These are phyloP conservation scores for Meta bourneti DNA, from an alignment of 2,888 invertebrate species.

Conservation along the genomic window DNA sequence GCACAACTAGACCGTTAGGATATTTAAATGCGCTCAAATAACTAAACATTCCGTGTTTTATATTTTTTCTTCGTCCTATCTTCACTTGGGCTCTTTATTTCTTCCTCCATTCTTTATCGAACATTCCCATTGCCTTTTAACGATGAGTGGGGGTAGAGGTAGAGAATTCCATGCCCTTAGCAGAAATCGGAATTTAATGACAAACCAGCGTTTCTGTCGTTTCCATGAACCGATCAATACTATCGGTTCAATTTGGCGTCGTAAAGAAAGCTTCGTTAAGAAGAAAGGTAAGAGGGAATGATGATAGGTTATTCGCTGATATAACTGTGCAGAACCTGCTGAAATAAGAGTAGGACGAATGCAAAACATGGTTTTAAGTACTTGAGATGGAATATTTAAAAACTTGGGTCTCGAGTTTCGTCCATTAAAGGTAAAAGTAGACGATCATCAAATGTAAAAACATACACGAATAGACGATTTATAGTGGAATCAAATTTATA, in stretches of 20 bases:
- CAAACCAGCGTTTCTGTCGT: conserved; percentile 36
- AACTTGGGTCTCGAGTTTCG: too few species aligned
- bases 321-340: background rate
- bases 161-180: conserved; percentile 25
- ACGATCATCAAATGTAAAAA: too few species aligned
- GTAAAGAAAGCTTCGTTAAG: conserved; percentile 7
- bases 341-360: background rate
- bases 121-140: conserved; percentile 37
- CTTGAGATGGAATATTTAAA: too few species aligned
- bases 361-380: too few species aligned
- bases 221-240: conserved; percentile 37
- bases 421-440: too few species aligned
- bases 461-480: too few species aligned
- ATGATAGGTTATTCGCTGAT: conserved; percentile 37
- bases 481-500: too few species aligned
- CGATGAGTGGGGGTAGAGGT: conserved; percentile 9
- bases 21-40: conserved; percentile 59
- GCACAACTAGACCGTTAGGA: conserved; percentile 22
- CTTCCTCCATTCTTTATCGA: conserved; percentile 47
- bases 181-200: conserved; percentile 66
- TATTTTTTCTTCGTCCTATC: conserved; percentile 3
- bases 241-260: conserved; percentile 49
- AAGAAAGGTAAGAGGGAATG: background rate
- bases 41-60: conserved; percentile 28
- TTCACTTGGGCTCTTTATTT: conserved; percentile 18